Percentiles rank a stretch among this genome's conserved stretches.
phyloP scores from a whole-genome alignment of 2,888 invertebrate genomes.

The Conus canariensis region DNA sequence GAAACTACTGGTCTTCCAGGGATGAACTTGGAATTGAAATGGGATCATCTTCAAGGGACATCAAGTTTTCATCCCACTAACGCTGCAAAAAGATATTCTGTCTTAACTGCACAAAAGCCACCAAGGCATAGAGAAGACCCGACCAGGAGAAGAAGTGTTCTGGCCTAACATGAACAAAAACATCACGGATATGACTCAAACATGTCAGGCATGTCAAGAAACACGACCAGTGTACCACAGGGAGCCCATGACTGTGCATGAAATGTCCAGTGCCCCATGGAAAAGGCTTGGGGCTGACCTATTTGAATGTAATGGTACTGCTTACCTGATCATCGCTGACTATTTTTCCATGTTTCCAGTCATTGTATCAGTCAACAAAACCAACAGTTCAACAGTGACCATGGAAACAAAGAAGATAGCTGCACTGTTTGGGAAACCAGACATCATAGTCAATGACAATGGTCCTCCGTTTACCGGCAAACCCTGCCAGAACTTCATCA shows the following conservation, averaged over 20 bases:
- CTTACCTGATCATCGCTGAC: slow-evolving; percentile 72
- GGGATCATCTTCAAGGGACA: slow-evolving; percentile 15
- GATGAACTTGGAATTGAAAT: slow-evolving; percentile 1
- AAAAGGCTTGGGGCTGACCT: neutral
- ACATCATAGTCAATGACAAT: neutral
- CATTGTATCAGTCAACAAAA: neutral
- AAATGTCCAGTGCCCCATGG: neutral
- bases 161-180: neutral
- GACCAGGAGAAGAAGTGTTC: slow-evolving; percentile 44
- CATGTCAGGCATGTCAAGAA: neutral
- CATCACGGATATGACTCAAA: neutral
- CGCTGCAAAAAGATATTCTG: neutral
- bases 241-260: neutral
- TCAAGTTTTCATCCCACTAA: neutral
- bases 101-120: neutral
- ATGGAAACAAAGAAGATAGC: neutral
- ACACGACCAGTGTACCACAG: neutral
- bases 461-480: neutral
- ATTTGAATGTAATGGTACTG: slow-evolving; percentile 83
- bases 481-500: neutral
- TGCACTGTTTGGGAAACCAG: neutral
- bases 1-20: neutral
- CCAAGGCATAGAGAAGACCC: neutral
- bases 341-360: neutral
- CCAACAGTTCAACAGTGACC: neutral